phyloP scores from a whole-genome alignment of 30 jellyfish, hydroid and myxozoan species.

The Aurelia sp. region DNA sequence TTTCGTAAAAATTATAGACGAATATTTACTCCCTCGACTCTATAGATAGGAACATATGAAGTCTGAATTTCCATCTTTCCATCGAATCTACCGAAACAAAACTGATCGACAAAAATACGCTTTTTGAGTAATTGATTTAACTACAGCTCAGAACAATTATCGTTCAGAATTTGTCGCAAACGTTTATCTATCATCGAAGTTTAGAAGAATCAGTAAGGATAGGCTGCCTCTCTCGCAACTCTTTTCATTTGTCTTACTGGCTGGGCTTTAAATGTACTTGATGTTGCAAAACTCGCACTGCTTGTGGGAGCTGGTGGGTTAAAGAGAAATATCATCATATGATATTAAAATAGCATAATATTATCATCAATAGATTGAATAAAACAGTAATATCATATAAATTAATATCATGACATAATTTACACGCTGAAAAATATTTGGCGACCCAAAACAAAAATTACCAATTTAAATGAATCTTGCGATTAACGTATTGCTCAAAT shows the following conservation, averaged over 20 bases:
- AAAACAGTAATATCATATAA: background rate
- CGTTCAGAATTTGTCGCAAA: background rate
- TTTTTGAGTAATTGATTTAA: too few relatives aligned
- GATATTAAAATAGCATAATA: background rate
- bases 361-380: background rate
- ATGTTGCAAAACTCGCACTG: slow-evolving; percentile 64
- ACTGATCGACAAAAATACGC: too few relatives aligned
- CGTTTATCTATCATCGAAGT: background rate
- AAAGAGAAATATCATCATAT: slow-evolving; percentile 26
- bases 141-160: too few relatives aligned
- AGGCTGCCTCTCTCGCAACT: slow-evolving; percentile 72
- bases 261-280: slow-evolving; percentile 71
- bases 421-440: too few relatives aligned
- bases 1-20: too few relatives aligned
- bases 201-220: slow-evolving; percentile 58
- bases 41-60: too few relatives aligned
- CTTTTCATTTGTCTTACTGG: slow-evolving; percentile 83
- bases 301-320: slow-evolving; percentile 79
- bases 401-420: background rate
- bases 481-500: too few relatives aligned
- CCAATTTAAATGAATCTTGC: too few relatives aligned
- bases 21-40: too few relatives aligned
- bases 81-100: too few relatives aligned
- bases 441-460: too few relatives aligned
- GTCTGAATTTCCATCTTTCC: too few relatives aligned